These are phyloP conservation scores for Megaceryle alcyon DNA, from an alignment of 2,797 vertebrate species.

Conservation along the genomic window DNA sequence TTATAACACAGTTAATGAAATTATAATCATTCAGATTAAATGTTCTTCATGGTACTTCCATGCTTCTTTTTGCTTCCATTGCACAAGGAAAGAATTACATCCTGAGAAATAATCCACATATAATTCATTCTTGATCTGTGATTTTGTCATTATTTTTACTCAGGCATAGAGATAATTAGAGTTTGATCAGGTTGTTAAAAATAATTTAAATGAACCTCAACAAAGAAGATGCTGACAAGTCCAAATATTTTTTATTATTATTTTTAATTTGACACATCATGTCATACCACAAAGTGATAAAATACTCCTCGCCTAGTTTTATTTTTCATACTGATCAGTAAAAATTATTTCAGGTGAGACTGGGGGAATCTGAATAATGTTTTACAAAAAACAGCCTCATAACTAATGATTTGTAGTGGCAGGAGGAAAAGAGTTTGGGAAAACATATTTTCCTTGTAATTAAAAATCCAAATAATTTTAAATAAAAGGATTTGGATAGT, in stretches of 20 bases:
- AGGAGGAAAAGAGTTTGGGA: neutral
- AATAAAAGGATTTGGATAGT: neutral
- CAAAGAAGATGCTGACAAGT: neutral
- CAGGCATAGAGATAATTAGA: neutral
- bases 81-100: neutral
- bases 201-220: neutral
- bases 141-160: neutral
- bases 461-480: neutral
- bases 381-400: neutral
- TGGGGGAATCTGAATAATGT: neutral
- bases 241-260: neutral
- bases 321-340: neutral
- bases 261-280: constrained; percentile 4
- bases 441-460: neutral
- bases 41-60: neutral
- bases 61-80: neutral
- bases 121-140: neutral
- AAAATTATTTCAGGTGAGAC: neutral
- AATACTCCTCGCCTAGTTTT: neutral
- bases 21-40: neutral
- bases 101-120: neutral
- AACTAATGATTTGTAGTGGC: neutral
- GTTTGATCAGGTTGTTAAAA: constrained; percentile 13
- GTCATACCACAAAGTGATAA: neutral
- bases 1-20: neutral